Evolutionary conservation across 2,113 vertebrate genomes (phyloP), one percentile per base, ranked within the genome.

Genomic region (Indri indri): DNA sequence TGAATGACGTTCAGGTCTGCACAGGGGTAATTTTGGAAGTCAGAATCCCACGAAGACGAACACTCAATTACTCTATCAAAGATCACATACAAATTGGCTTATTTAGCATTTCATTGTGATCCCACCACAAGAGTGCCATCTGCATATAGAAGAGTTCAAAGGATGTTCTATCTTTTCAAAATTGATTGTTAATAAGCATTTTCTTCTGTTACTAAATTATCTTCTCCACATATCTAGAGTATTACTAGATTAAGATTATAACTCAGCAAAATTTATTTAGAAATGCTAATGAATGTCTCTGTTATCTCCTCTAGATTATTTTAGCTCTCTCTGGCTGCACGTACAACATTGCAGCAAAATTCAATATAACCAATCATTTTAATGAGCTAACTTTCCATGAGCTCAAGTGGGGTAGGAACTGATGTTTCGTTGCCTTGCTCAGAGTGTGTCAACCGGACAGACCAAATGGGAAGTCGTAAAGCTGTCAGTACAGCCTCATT

Each of bases 161-260:
- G 37, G 37, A 59, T 79, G 20, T 50, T 85, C 34, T 57, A 14
- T 76, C 71, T 94, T 94, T 97, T 95, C 30, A 85, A 88, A 88
- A 79, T 32, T 40, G 73, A 82, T 65, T 84, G 12, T 92, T 95
- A 95, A 79, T 52, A 76, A 96, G 65, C 34, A 32, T 95, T 90
- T 95, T 93, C 81, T 83, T 76, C n/a, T 94, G 73, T 82, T 91
- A 89, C 42, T 92, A 70, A 96, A 86, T 96, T 70, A 91, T 88
- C 70, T 97, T 95, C 83, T 81, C 63, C 93, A 10, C 34, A 23
- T 76, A 86, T 71, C 20, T 70, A 90, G 61, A 73, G 66, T 93
- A 93, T 73, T 94, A 27, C n/a, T 32, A 82, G 37, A 76, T 70
- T 88, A 88, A 93, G 82, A 94, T 86, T 84, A 86, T 63, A 93